These are phyloP conservation scores for Smittia sp. DNA, from an alignment of 2,888 invertebrate species.

Conservation along the genomic window DNA sequence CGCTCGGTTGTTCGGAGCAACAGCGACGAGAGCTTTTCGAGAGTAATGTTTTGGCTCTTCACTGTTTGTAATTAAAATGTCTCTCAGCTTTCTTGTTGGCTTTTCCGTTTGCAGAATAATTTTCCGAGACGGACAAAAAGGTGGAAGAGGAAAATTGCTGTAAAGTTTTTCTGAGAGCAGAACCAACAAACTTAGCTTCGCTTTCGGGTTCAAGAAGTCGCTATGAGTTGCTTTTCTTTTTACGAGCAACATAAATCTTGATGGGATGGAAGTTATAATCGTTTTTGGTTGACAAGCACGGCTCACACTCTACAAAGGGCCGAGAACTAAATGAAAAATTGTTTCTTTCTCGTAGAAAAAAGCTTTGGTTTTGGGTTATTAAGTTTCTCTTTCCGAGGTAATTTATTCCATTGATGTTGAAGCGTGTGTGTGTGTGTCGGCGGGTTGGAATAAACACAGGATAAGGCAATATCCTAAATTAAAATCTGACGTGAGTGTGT, in stretches of 20 bases:
- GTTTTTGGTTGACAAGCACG: neutral
- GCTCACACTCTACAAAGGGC: neutral
- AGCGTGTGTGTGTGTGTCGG: neutral
- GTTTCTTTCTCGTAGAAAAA: neutral
- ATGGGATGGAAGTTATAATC: slow-evolving; percentile 17
- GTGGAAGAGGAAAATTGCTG: too few species aligned
- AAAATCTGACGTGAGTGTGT: neutral
- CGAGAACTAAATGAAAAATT: neutral
- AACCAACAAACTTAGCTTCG: neutral
- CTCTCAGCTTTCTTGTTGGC: neutral
- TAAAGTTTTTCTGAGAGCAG: neutral
- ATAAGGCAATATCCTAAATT: slow-evolving; percentile 11
- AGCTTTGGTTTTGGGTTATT: neutral
- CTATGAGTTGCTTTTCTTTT: neutral
- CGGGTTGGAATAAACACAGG: neutral
- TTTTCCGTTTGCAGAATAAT: too few species aligned
- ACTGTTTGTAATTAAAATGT: neutral
- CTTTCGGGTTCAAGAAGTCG: neutral
- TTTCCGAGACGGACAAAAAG: too few species aligned
- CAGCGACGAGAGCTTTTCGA: neutral
- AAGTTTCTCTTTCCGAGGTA: neutral
- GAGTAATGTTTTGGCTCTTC: neutral
- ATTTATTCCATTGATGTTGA: neutral
- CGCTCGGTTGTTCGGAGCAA: neutral
- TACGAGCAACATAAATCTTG: neutral